Conservation (phyloP, 2,888 invertebrate species). For the Amiota minor region DNA sequence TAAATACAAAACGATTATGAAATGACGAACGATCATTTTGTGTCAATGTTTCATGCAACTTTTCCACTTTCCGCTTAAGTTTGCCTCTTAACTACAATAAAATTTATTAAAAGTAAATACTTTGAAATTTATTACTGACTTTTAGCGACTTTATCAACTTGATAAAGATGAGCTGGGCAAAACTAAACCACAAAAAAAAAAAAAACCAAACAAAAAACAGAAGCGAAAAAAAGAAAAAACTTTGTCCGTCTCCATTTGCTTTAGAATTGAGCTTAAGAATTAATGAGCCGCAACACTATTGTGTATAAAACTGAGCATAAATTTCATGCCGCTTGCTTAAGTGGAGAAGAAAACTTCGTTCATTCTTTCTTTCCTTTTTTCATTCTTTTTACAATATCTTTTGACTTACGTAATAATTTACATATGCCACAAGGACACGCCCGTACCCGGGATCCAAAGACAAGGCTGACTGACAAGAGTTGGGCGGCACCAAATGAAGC, state of each 20-base stretch:
- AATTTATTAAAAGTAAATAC: constrained; percentile 23
- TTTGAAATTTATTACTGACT: constrained; percentile 19
- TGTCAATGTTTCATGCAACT: not conserved
- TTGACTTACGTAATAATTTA: constrained; percentile 10
- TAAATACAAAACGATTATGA: no score
- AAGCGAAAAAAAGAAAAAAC: constrained; percentile 4
- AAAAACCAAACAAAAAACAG: not conserved
- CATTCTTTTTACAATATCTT: not conserved
- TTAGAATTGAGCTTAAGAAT: constrained; percentile 22
- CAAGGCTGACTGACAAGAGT: not conserved
- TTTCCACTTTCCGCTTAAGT: not conserved
- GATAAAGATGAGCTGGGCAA: not conserved
- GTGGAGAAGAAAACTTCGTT: constrained; percentile 1
- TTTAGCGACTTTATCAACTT: not conserved
- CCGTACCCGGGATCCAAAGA: not conserved
- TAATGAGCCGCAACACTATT: constrained; percentile 29
- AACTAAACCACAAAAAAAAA: not conserved
- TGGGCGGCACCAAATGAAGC: constrained; percentile 9
- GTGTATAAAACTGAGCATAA: constrained; percentile 9
- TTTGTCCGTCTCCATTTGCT: constrained; percentile 12
- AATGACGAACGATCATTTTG: no score
- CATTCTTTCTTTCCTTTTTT: no score
- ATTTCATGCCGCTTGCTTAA: constrained; percentile 24
- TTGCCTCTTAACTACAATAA: constrained; percentile 3
- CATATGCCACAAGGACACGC: constrained; percentile 5